phyloP scores from a whole-genome alignment of 2,797 vertebrate genomes.

The Semaprochilodus insignis region DNA sequence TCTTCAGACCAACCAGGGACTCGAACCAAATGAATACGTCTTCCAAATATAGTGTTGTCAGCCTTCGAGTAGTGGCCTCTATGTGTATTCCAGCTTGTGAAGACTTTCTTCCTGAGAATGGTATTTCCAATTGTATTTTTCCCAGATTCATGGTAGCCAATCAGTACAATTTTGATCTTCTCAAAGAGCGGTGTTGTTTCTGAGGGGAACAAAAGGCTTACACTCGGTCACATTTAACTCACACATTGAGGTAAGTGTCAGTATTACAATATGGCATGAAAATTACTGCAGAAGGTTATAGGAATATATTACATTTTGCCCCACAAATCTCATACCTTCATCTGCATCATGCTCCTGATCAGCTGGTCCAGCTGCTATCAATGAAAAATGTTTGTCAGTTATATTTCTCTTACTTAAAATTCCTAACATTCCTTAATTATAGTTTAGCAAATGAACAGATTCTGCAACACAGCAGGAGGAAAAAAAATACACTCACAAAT shows the following conservation, averaged over 20 bases:
- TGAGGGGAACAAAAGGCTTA: background rate
- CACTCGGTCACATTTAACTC: background rate
- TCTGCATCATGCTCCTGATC: background rate
- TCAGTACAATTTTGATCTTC: slow-evolving; percentile 1
- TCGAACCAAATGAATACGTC: background rate
- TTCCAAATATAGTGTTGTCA: slow-evolving; percentile 3
- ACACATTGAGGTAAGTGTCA: no score
- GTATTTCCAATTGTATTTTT: background rate
- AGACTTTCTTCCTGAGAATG: slow-evolving; percentile 1
- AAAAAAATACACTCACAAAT: background rate
- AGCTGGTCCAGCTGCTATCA: background rate
- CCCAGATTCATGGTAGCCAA: background rate
- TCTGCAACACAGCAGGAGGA: background rate
- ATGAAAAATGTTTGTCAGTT: background rate
- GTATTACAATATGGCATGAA: background rate
- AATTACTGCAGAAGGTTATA: background rate
- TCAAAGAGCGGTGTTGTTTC: background rate
- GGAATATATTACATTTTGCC: no score
- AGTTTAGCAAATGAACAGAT: background rate
- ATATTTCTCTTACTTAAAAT: background rate
- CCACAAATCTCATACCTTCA: background rate
- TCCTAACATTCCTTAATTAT: background rate
- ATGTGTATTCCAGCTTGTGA: background rate
- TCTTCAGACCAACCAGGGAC: slow-evolving; percentile 4
- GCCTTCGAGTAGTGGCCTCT: background rate